These are phyloP conservation scores for Minunthozetes semirufus DNA, from an alignment of 2,888 invertebrate genomes.

Conservation along the genomic window DNA sequence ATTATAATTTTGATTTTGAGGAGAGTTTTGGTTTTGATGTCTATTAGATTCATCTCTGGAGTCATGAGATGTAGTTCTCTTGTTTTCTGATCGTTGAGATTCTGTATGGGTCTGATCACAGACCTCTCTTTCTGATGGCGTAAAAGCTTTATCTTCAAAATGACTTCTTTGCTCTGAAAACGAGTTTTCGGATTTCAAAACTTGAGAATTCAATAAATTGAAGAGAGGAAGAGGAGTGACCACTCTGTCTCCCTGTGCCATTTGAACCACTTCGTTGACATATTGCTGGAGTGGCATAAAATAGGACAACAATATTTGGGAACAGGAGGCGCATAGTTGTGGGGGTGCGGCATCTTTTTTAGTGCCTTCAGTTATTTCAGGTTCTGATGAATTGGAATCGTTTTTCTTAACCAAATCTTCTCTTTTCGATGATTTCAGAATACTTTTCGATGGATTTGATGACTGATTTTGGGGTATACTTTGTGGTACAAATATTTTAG, in stretches of 20 bases:
- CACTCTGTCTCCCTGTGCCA: neutral
- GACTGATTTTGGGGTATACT: neutral
- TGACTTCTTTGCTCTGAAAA: neutral
- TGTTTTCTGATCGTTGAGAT: neutral
- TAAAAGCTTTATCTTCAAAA: neutral
- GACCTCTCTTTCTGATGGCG: neutral
- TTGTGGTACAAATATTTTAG: conserved; percentile 20
- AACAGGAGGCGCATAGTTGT: conserved; percentile 35
- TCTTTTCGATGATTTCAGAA: neutral
- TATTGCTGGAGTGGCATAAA: conserved; percentile 34
- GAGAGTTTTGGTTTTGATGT: neutral
- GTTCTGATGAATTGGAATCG: neutral
- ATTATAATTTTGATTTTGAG: neutral
- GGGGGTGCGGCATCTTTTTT: neutral
- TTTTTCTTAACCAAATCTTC: neutral
- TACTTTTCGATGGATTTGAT: neutral
- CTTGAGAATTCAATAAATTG: neutral
- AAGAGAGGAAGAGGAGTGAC: neutral
- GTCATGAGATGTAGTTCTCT: neutral
- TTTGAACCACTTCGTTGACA: conserved; percentile 20
- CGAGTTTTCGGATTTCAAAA: neutral
- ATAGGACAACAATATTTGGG: conserved; percentile 33
- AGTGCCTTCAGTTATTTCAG: neutral
- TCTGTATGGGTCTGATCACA: neutral
- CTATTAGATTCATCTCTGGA: neutral